phyloP scores from a whole-genome alignment of 35 echinoderm and acorn worm species.

The Ophioderma brevispina region DNA sequence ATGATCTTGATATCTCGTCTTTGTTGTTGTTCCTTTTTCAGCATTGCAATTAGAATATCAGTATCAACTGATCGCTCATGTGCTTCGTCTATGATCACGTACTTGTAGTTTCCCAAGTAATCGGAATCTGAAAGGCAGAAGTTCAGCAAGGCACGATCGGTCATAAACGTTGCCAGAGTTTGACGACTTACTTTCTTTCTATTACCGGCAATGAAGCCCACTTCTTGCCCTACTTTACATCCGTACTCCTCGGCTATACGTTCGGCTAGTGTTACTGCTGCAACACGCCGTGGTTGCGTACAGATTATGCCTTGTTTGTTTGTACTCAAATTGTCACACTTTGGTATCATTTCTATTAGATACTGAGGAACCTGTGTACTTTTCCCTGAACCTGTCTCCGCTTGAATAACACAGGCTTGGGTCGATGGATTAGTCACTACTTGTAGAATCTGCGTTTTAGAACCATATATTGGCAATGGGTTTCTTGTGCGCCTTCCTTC shows the following conservation, averaged over 20 bases:
- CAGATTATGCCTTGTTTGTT: conserved; percentile 62
- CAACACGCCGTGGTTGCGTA: conserved; percentile 92
- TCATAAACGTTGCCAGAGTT: conserved; percentile 44
- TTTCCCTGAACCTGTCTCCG: conserved; percentile 93
- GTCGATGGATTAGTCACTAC: conserved; percentile 53
- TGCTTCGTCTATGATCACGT: conserved; percentile 44
- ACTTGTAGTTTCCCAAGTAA: not conserved
- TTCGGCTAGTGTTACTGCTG: conserved; percentile 92
- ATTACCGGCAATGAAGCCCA: conserved; percentile 42
- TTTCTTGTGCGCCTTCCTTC: conserved; percentile 6
- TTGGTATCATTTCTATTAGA: conserved; percentile 27
- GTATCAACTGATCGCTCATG: conserved; percentile 57
- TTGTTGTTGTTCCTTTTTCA: conserved; percentile 18
- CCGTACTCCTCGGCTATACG: conserved; percentile 98
- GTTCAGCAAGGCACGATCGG: conserved; percentile 35
- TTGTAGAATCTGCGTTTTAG: conserved; percentile 20
- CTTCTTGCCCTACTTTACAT: conserved; percentile 88
- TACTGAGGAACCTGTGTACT: conserved; percentile 99
- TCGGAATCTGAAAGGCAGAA: conserved; percentile 23
- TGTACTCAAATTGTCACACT: not conserved
- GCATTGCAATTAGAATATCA: conserved; percentile 48
- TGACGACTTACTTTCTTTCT: not conserved
- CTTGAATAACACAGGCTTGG: conserved; percentile 85
- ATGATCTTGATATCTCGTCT: conserved; percentile 22
- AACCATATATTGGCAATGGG: conserved; percentile 42